A percentile compares a stretch with the other conserved stretches of the same genome.
Evolutionary conservation across 1,140 invertebrate species (phyloP).

Genomic region (Pseudomyrmex dendroicus): DNA sequence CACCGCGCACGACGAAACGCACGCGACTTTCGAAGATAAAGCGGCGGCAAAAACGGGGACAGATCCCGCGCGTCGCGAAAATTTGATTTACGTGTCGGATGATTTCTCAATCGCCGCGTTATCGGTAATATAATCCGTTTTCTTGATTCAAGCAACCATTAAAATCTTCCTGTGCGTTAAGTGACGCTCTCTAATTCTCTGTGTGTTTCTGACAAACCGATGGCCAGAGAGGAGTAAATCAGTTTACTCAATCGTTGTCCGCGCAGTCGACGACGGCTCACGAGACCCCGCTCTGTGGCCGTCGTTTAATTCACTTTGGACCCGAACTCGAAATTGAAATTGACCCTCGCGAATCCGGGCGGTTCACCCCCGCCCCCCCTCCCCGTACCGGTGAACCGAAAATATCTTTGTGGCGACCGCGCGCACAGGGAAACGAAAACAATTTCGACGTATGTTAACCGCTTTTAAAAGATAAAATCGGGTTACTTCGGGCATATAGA

Average conservation of each 20-base stretch:
- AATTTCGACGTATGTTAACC: constrained; percentile 47
- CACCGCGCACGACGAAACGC: background rate
- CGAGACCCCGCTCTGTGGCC: constrained; percentile 37
- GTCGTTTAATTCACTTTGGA: constrained; percentile 55
- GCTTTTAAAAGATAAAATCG: constrained; percentile 55
- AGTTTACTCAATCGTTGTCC: constrained; percentile 50
- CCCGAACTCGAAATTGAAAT: constrained; percentile 58
- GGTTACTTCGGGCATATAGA: constrained; percentile 9
- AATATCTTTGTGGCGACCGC: constrained; percentile 55
- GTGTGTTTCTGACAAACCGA: constrained; percentile 29
- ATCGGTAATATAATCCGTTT: constrained; percentile 18
- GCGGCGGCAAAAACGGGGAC: background rate
- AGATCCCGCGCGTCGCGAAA: background rate
- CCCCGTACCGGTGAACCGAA: constrained; percentile 44
- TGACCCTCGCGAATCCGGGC: constrained; percentile 34
- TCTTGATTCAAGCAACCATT: constrained; percentile 32
- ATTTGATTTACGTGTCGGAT: no score
- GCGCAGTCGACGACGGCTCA: constrained; percentile 14
- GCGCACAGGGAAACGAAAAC: constrained; percentile 44
- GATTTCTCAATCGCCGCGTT: background rate
- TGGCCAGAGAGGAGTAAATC: constrained; percentile 7
- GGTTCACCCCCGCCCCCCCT: no score
- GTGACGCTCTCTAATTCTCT: background rate
- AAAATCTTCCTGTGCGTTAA: constrained; percentile 42
- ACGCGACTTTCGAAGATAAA: constrained; percentile 9